Percentiles rank a stretch among this genome's conserved stretches.
phyloP scores from a whole-genome alignment of 2,797 vertebrate species.

The Sebastes nivosus region DNA sequence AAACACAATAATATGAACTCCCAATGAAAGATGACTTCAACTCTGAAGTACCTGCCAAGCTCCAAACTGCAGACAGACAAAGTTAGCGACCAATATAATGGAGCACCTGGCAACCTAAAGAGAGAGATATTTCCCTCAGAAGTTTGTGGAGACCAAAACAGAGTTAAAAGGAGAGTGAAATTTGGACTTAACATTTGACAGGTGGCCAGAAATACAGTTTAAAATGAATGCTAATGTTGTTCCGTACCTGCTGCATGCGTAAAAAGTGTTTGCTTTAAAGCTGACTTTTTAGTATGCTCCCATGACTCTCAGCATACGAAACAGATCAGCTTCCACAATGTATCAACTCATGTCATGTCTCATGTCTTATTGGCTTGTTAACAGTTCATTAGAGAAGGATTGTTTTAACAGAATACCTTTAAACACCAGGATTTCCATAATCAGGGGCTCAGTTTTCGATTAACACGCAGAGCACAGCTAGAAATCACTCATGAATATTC shows the following conservation, averaged over 20 bases:
- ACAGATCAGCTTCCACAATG: background rate
- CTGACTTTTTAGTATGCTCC: background rate
- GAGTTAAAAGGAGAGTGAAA: background rate
- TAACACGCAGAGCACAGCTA: conserved; percentile 12
- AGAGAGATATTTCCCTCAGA: background rate
- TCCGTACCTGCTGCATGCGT: background rate
- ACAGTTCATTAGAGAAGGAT: conserved; percentile 2
- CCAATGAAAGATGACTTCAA: background rate
- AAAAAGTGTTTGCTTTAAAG: background rate
- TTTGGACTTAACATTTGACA: background rate
- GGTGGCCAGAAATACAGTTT: background rate
- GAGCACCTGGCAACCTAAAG: background rate
- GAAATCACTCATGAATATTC: conserved; percentile 47
- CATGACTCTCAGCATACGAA: background rate
- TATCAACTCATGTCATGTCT: background rate
- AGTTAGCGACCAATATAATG: no score
- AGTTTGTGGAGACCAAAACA: background rate
- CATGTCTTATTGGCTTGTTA: background rate
- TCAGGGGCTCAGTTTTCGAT: conserved; percentile 5
- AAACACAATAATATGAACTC: background rate
- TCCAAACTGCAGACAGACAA: no score
- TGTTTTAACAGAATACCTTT: conserved; percentile 11
- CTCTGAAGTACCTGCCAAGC: background rate
- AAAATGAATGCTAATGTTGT: background rate
- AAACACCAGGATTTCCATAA: conserved; percentile 20